Evolutionary conservation across 2,797 vertebrate genomes (phyloP).

Genomic region (Malacoraja senta): DNA sequence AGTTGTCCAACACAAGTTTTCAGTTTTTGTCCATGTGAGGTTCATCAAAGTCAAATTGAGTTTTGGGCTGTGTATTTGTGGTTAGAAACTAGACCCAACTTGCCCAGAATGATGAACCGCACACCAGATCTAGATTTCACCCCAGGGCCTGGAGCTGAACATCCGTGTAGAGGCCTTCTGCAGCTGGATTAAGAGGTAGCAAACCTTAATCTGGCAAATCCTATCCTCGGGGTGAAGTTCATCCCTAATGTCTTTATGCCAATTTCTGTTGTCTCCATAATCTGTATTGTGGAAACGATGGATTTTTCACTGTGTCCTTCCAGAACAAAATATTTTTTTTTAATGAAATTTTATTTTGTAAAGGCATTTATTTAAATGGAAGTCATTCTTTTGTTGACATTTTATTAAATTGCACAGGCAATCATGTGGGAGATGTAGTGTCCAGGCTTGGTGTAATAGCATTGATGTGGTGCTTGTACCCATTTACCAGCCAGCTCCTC

Average conservation of each 20-base stretch:
- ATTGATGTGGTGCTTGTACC: not conserved
- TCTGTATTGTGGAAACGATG: not conserved
- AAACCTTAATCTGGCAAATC: not conserved
- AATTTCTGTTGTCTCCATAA: no score
- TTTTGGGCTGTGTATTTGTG: not conserved
- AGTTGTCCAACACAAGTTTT: not conserved
- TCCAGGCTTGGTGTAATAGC: not conserved
- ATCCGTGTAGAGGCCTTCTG: not conserved
- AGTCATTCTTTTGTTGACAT: not conserved
- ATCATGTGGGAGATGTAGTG: not conserved
- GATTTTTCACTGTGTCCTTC: not conserved
- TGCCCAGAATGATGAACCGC: not conserved
- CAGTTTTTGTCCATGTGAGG: not conserved
- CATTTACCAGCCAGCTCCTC: not conserved
- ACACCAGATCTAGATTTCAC: not conserved
- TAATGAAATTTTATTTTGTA: not conserved
- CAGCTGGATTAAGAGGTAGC: not conserved
- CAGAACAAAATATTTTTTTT: not conserved
- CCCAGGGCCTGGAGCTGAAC: not conserved
- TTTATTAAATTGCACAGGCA: not conserved
- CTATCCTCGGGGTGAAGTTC: not conserved
- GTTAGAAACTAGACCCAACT: not conserved
- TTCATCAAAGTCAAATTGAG: not conserved
- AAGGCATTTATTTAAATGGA: not conserved
- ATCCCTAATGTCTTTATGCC: no score